A percentile compares a stretch with the other conserved stretches of the same genome.
Conservation (phyloP, 2,888 invertebrate genomes). For the Callosobruchus maculatus region DNA sequence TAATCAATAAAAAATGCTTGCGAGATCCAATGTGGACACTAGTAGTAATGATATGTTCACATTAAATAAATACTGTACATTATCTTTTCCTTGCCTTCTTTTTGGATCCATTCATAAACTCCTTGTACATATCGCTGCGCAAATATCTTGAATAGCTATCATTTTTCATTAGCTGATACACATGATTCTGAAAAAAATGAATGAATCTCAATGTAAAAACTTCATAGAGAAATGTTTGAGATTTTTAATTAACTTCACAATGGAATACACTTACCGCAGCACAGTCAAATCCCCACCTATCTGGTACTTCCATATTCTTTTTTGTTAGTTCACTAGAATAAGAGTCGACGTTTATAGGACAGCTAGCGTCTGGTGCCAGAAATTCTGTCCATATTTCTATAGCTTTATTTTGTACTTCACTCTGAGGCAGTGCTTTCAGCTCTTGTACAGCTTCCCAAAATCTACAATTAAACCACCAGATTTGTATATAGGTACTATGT, state of each 20-base stretch:
- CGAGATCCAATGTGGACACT: not conserved
- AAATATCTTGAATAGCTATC: conserved; percentile 98
- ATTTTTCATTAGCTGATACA: conserved; percentile 98
- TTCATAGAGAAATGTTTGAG: no score
- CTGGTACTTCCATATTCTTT: conserved; percentile 75
- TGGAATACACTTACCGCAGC: conserved; percentile 71
- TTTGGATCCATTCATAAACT: conserved; percentile 90
- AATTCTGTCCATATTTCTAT: conserved; percentile 91
- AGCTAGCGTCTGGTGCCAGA: conserved; percentile 88
- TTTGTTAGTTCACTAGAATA: conserved; percentile 81
- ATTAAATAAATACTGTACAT: not conserved
- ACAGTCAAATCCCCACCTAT: conserved; percentile 94
- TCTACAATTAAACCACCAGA: conserved; percentile 52
- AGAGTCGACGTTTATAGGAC: conserved; percentile 96
- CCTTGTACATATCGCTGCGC: conserved; percentile 98
- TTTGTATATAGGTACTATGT: no score
- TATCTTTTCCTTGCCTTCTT: conserved; percentile 73
- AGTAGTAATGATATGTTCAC: not conserved
- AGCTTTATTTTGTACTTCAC: conserved; percentile 77
- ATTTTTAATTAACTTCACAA: no score
- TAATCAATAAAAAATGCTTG: not conserved
- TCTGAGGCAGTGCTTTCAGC: conserved; percentile 82
- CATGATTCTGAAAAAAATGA: conserved; percentile 75
- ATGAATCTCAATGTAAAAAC: no score
- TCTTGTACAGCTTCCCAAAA: conserved; percentile 96